These are phyloP conservation scores for Squalus acanthias DNA, from an alignment of 2,797 vertebrate species.

Conservation along the genomic window DNA sequence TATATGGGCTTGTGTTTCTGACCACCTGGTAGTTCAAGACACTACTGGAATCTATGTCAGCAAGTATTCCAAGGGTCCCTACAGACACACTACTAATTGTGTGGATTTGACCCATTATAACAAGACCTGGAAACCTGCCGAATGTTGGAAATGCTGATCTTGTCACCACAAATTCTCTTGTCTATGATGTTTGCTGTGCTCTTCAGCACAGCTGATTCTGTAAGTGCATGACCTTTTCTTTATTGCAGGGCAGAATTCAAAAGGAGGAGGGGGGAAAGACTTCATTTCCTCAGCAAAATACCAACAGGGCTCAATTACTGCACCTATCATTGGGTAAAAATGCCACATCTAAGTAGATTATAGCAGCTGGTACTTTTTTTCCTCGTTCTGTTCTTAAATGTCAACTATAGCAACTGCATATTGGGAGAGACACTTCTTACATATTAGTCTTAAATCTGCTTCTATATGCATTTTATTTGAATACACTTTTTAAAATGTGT, in stretches of 20 bases:
- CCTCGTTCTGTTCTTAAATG: neutral
- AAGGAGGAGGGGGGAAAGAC: too few species aligned
- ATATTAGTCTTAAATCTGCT: too few species aligned
- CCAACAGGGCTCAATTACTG: neutral
- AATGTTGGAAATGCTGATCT: neutral
- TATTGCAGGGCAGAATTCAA: neutral
- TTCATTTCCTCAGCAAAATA: neutral
- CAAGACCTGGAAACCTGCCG: neutral
- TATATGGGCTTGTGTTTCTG: neutral
- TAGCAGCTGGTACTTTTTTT: neutral
- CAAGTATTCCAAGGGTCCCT: neutral
- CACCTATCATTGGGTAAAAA: neutral
- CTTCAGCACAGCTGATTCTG: neutral
- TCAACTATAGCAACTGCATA: too few species aligned
- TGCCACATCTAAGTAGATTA: neutral
- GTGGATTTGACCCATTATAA: neutral
- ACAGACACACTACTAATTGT: neutral
- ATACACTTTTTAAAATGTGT: too few species aligned
- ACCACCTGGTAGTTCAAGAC: neutral
- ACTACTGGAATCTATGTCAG: neutral
- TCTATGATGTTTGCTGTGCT: neutral
- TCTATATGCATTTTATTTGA: too few species aligned
- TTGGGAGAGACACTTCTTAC: too few species aligned
- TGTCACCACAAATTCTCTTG: neutral
- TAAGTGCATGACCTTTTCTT: neutral